These are phyloP conservation scores for Leptodactylus fuscus DNA, from an alignment of 2,113 vertebrate species.

Conservation along the genomic window DNA sequence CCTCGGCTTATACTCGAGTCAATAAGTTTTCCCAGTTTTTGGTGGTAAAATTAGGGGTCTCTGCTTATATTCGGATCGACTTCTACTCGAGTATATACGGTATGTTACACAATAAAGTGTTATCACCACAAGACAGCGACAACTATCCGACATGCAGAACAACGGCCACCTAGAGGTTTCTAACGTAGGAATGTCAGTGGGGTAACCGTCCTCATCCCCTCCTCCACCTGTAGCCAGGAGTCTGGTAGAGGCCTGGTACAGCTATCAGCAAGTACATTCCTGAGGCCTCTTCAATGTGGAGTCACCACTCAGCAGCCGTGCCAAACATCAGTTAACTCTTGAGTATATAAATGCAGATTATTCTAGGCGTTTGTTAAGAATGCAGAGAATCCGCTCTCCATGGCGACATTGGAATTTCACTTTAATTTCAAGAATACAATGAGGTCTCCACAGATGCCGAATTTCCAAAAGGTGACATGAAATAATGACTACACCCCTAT, in stretches of 20 bases:
- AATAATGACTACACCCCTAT: no score
- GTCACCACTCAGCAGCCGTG: background rate
- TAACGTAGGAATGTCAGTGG: no score
- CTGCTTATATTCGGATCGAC: no score
- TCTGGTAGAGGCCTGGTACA: slow-evolving; percentile 50
- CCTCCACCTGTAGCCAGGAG: slow-evolving; percentile 18
- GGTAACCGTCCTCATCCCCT: background rate
- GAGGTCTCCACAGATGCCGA: background rate
- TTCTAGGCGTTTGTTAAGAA: background rate
- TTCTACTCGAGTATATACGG: no score
- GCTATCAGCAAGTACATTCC: slow-evolving; percentile 54
- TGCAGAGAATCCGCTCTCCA: background rate
- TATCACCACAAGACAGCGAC: no score
- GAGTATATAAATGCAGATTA: background rate
- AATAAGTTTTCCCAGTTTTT: no score
- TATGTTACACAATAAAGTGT: no score
- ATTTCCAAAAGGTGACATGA: no score
- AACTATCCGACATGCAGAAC: no score
- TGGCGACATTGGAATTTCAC: background rate
- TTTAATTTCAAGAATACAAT: background rate
- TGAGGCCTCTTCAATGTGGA: slow-evolving; percentile 17
- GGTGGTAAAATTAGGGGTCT: no score
- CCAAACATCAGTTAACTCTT: slow-evolving; percentile 7
- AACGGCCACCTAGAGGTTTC: no score
- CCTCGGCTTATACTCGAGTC: no score